phyloP scores from a whole-genome alignment of 2,113 vertebrate species.

The Zosterops lateralis region DNA sequence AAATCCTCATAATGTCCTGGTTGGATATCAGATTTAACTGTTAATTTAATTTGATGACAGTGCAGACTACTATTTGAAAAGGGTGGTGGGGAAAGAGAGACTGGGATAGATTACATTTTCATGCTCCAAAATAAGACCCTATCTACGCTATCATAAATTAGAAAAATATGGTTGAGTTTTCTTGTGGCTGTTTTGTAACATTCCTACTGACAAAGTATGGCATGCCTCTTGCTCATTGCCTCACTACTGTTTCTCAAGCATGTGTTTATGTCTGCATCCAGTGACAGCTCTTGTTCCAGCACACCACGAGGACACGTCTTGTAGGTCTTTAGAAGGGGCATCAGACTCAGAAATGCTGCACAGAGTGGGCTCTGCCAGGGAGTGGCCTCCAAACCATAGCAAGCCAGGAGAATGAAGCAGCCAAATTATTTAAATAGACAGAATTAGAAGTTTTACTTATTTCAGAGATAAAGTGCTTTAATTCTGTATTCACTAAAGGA shows the following conservation, averaged over 20 bases:
- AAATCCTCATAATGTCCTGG: neutral
- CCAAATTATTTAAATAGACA: neutral
- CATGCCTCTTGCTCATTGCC: neutral
- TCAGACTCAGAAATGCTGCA: accelerated
- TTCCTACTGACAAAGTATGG: constrained; percentile 20
- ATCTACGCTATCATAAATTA: constrained; percentile 17
- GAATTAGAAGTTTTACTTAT: neutral
- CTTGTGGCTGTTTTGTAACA: constrained; percentile 39
- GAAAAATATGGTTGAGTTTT: constrained; percentile 25
- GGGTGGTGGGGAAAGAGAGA: neutral
- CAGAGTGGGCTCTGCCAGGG: neutral
- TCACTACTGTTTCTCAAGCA: constrained; percentile 26
- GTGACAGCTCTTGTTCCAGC: neutral
- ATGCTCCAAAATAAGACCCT: constrained; percentile 7
- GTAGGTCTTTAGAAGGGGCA: neutral
- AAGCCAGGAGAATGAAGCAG: neutral
- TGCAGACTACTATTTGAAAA: neutral
- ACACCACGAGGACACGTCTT: accelerated
- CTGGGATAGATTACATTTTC: neutral
- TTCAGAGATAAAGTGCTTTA: neutral
- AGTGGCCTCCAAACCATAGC: neutral
- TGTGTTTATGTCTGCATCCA: neutral
- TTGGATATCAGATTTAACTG: constrained; percentile 30
- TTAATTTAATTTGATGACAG: constrained; percentile 2
- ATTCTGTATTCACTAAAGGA: neutral